Conservation (phyloP, 2,888 invertebrate species). For the Epiblema foenella region DNA sequence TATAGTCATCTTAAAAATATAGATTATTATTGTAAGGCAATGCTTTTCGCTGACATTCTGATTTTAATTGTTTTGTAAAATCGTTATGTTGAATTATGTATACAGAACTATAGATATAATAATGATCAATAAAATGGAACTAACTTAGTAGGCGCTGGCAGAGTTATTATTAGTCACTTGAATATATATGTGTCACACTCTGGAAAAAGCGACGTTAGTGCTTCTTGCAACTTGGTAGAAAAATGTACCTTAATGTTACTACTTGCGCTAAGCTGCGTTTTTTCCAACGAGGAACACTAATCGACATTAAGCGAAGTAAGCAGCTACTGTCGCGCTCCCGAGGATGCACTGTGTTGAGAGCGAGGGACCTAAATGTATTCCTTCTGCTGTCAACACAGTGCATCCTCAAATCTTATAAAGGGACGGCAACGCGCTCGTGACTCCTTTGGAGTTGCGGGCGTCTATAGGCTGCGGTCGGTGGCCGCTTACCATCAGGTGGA, state of each 20-base stretch:
- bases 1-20: slow-evolving; percentile 37
- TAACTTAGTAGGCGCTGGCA: not conserved
- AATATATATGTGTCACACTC: not conserved
- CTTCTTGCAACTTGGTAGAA: not conserved
- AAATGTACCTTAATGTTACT: not conserved
- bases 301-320: not conserved
- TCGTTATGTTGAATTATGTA: slow-evolving; percentile 40
- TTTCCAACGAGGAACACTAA: not conserved
- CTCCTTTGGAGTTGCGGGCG: too few relatives aligned
- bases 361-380: too few relatives aligned
- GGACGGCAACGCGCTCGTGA: too few relatives aligned
- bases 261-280: not conserved
- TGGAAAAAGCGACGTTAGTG: not conserved
- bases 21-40: slow-evolving; percentile 31
- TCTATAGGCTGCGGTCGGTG: too few relatives aligned
- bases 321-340: not conserved
- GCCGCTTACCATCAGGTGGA: too few relatives aligned
- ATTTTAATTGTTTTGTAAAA: slow-evolving; percentile 38
- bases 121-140: slow-evolving; percentile 3
- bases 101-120: slow-evolving; percentile 34
- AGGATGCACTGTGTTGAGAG: too few relatives aligned
- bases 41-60: slow-evolving; percentile 41
- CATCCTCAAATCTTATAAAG: too few relatives aligned
- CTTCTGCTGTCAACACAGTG: too few relatives aligned
- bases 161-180: slow-evolving; percentile 7